Evolutionary conservation across 2,113 vertebrate genomes (phyloP).

Genomic region (Gnathonemus longibarbis): DNA sequence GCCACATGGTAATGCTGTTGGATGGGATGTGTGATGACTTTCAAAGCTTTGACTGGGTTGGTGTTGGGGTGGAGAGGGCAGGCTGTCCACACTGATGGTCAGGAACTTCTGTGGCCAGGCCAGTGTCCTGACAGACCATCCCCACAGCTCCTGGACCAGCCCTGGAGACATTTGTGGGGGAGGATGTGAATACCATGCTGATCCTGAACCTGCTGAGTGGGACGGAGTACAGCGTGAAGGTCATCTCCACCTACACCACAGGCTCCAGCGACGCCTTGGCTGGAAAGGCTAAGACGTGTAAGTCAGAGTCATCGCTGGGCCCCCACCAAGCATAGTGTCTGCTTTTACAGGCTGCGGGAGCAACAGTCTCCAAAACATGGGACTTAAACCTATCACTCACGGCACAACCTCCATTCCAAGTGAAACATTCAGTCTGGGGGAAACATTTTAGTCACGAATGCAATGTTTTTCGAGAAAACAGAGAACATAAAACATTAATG

Average conservation of each 20-base stretch:
- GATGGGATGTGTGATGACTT: neutral
- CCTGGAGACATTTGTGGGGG: slow-evolving; percentile 89
- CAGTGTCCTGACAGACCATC: slow-evolving; percentile 4
- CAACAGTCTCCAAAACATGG: neutral
- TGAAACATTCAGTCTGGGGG: neutral
- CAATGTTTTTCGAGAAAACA: neutral
- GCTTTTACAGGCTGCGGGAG: neutral
- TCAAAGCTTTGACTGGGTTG: neutral
- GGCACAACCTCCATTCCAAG: neutral
- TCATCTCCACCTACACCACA: slow-evolving; percentile 85
- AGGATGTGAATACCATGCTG: slow-evolving; percentile 85
- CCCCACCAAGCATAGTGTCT: neutral
- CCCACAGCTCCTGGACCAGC: slow-evolving; percentile 73
- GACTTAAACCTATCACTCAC: neutral
- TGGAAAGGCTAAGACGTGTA: slow-evolving; percentile 80
- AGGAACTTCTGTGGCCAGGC: neutral
- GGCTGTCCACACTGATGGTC: neutral
- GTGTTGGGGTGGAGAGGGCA: neutral
- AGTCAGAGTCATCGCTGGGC: slow-evolving; percentile 38
- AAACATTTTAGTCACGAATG: neutral
- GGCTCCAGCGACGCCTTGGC: slow-evolving; percentile 84
- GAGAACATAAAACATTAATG: neutral
- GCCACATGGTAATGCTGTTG: neutral
- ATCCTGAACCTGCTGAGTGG: slow-evolving; percentile 88
- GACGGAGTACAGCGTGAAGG: slow-evolving; percentile 83